These are phyloP conservation scores for Nothobranchius kuhntae DNA, from an alignment of 2,113 vertebrate genomes.

Conservation along the genomic window DNA sequence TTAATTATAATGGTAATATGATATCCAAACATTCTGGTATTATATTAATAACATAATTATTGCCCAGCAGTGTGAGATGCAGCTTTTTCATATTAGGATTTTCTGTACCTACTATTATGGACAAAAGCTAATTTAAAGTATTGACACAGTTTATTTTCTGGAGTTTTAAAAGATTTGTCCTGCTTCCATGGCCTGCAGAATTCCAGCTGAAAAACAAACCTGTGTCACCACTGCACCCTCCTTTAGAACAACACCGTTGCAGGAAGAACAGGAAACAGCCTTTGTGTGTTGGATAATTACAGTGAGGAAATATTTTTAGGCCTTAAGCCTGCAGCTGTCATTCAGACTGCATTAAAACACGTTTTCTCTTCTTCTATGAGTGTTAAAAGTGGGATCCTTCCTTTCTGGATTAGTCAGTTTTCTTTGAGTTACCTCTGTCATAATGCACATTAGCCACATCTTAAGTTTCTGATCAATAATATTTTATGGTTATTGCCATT, in stretches of 20 bases:
- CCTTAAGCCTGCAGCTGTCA: constrained; percentile 11
- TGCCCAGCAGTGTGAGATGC: constrained; percentile 54
- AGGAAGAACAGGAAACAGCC: constrained; percentile 38
- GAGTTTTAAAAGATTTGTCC: constrained; percentile 47
- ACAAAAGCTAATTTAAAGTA: constrained; percentile 53
- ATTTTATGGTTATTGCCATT: no score
- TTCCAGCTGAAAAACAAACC: constrained; percentile 34
- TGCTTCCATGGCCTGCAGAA: constrained; percentile 17
- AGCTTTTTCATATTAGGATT: constrained; percentile 39
- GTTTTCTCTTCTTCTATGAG: constrained; percentile 23
- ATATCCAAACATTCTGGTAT: constrained; percentile 78
- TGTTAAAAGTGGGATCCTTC: neutral
- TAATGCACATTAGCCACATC: no score
- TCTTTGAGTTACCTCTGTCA: no score
- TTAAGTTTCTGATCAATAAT: no score
- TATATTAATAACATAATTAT: constrained; percentile 77
- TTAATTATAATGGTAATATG: constrained; percentile 78
- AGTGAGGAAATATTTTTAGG: constrained; percentile 64
- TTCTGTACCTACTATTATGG: constrained; percentile 67
- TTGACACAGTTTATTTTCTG: constrained; percentile 61
- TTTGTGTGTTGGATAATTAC: constrained; percentile 51
- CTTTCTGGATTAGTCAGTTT: no score
- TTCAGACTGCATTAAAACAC: neutral
- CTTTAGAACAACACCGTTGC: constrained; percentile 1
- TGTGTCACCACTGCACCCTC: neutral